These are phyloP conservation scores for Pardosa pseudoannulata DNA, from an alignment of 2,888 invertebrate species.

Conservation along the genomic window DNA sequence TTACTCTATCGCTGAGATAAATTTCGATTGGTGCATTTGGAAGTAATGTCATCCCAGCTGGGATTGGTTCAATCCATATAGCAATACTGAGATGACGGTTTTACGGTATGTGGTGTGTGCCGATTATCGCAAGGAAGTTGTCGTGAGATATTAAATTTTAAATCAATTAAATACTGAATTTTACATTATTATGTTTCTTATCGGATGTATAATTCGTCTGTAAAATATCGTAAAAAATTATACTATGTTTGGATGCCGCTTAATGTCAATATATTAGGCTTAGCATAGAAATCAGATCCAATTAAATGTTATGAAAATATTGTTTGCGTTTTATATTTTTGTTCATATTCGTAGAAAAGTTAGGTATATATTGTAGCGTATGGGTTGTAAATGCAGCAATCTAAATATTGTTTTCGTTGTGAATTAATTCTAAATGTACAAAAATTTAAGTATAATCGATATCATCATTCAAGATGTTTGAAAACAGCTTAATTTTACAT, in stretches of 20 bases:
- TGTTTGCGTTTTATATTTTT: slow-evolving; percentile 39
- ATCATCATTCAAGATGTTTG: slow-evolving; percentile 63
- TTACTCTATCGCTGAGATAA: background rate
- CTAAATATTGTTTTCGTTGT: slow-evolving; percentile 31
- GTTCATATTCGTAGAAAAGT: slow-evolving; percentile 16
- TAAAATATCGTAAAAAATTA: slow-evolving; percentile 23
- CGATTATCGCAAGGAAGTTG: slow-evolving; percentile 50
- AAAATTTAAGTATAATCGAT: slow-evolving; percentile 64
- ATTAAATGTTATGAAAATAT: slow-evolving; percentile 66
- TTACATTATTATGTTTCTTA: slow-evolving; percentile 30
- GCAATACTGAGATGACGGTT: slow-evolving; percentile 70
- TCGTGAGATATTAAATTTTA: slow-evolving; percentile 46
- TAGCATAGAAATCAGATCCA: slow-evolving; percentile 59
- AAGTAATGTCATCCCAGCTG: slow-evolving; percentile 45
- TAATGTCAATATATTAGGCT: slow-evolving; percentile 62
- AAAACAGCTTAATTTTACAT: slow-evolving; percentile 45
- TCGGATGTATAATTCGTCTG: slow-evolving; percentile 8
- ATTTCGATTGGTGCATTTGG: slow-evolving; percentile 47
- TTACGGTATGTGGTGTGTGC: slow-evolving; percentile 57
- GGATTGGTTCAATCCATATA: slow-evolving; percentile 63
- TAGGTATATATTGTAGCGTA: slow-evolving; percentile 18
- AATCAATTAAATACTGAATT: slow-evolving; percentile 38
- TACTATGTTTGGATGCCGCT: slow-evolving; percentile 34
- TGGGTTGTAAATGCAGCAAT: slow-evolving; percentile 51
- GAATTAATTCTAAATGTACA: slow-evolving; percentile 23